A percentile compares a stretch with the other conserved stretches of the same genome.
phyloP scores from a whole-genome alignment of 2,113 vertebrate species.

The Bos indicus region DNA sequence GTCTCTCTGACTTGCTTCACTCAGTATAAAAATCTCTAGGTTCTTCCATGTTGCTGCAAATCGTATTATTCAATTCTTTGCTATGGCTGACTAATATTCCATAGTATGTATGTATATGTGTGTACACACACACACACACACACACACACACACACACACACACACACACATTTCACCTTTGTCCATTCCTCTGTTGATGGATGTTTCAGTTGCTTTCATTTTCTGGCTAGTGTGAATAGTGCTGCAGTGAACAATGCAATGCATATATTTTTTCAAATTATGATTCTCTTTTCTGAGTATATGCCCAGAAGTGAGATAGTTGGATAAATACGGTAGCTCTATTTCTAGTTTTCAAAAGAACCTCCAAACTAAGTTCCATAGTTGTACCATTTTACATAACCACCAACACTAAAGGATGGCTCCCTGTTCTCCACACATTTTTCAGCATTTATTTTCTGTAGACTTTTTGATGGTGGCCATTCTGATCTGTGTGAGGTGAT shows the following conservation, averaged over 20 bases:
- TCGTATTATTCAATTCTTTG: not conserved
- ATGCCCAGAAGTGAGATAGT: not conserved
- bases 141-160: not conserved
- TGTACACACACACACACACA: fast-evolving
- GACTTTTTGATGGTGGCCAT: not conserved
- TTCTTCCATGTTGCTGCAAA: not conserved
- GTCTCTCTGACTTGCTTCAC: not conserved
- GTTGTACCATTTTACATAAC: not conserved
- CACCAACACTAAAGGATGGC: not conserved
- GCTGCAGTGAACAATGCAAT: not conserved
- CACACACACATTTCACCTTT: not conserved
- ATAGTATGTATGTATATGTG: not conserved
- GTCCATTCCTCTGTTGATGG: not conserved
- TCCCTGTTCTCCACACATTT: not conserved
- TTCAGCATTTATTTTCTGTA: not conserved
- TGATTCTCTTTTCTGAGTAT: not conserved
- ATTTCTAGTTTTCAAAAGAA: not conserved
- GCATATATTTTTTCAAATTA: not conserved
- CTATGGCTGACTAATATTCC: not conserved
- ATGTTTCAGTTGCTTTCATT: not conserved
- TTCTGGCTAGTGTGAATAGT: not conserved
- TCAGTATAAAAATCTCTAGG: not conserved
- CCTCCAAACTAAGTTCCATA: not conserved
- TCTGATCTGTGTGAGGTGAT: not conserved
- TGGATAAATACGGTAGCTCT: not conserved